These are phyloP conservation scores for Megalops cyprinoides DNA, from an alignment of 2,797 vertebrate species.

Conservation along the genomic window DNA sequence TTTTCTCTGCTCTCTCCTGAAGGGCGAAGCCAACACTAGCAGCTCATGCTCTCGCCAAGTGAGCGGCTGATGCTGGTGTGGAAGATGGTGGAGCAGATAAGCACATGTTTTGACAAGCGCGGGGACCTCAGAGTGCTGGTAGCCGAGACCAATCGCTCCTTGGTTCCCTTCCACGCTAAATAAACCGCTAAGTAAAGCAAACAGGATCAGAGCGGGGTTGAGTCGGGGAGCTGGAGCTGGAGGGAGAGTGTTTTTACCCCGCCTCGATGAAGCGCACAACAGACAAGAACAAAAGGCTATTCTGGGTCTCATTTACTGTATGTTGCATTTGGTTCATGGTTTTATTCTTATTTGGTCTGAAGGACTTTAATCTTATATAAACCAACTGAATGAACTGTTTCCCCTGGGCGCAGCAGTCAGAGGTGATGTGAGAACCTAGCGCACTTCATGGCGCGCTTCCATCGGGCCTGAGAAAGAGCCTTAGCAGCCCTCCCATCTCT, in stretches of 20 bases:
- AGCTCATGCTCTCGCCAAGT: slow-evolving; percentile 24
- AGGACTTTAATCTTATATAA: background rate
- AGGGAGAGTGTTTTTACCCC: too few relatives aligned
- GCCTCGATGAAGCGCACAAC: too few relatives aligned
- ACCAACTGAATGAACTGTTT: too few relatives aligned
- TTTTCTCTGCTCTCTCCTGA: too few relatives aligned
- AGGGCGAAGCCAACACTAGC: too few relatives aligned
- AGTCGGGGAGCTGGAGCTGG: background rate
- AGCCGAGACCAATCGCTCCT: background rate
- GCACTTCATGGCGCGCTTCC: background rate
- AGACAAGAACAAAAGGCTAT: too few relatives aligned
- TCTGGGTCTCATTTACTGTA: background rate
- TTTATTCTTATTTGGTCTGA: background rate
- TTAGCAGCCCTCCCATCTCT: background rate
- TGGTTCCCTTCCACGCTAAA: background rate
- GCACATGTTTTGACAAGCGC: slow-evolving; percentile 50
- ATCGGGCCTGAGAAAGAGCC: background rate
- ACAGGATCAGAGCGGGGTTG: background rate
- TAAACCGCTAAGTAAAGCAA: background rate
- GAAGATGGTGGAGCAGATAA: slow-evolving; percentile 47
- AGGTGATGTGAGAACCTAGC: background rate
- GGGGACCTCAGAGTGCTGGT: background rate
- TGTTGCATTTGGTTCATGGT: background rate
- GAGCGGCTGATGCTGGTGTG: slow-evolving; percentile 26
- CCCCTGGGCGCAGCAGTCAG: background rate